phyloP scores from a whole-genome alignment of 2,797 vertebrate genomes.

The Poecilia gillii region DNA sequence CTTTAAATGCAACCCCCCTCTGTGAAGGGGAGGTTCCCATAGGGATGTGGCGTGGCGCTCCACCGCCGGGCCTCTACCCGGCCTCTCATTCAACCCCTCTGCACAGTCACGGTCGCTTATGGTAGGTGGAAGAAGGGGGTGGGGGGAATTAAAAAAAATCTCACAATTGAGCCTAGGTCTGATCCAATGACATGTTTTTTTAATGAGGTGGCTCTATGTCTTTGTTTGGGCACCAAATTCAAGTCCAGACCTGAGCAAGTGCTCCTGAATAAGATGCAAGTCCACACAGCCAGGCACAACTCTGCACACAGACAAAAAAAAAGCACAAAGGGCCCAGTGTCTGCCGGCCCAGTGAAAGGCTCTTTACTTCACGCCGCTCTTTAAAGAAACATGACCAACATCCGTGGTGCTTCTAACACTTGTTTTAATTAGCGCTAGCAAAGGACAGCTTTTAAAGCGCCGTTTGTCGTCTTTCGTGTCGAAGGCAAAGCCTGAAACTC shows the following conservation, averaged over 20 bases:
- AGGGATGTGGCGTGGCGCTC: slow-evolving; percentile 70
- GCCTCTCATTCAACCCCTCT: slow-evolving; percentile 74
- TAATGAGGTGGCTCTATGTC: slow-evolving; percentile 80
- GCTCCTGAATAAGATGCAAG: slow-evolving; percentile 67
- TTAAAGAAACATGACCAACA: slow-evolving; percentile 23
- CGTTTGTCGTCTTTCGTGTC: slow-evolving; percentile 9
- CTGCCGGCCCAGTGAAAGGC: slow-evolving; percentile 46
- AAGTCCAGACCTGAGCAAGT: slow-evolving; percentile 62
- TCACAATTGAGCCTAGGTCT: slow-evolving; percentile 75
- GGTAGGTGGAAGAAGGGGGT: slow-evolving; percentile 48
- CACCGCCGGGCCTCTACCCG: slow-evolving; percentile 67
- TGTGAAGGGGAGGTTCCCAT: slow-evolving; percentile 76
- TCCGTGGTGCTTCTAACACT: slow-evolving; percentile 24
- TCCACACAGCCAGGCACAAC: slow-evolving; percentile 42
- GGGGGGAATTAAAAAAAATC: slow-evolving; percentile 46
- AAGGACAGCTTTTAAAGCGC: slow-evolving; percentile 3
- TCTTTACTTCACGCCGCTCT: slow-evolving; percentile 26
- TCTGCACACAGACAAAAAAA: slow-evolving; percentile 29
- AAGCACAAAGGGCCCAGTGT: slow-evolving; percentile 53
- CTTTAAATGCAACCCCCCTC: slow-evolving; percentile 71
- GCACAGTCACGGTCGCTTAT: slow-evolving; percentile 81
- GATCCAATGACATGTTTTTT: slow-evolving; percentile 83
- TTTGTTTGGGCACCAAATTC: slow-evolving; percentile 75
- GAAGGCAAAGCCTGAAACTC: slow-evolving; percentile 14
- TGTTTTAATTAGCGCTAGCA: slow-evolving; percentile 15